Conservation (phyloP, 2,888 invertebrate species). For the Agonopterix arenella region DNA sequence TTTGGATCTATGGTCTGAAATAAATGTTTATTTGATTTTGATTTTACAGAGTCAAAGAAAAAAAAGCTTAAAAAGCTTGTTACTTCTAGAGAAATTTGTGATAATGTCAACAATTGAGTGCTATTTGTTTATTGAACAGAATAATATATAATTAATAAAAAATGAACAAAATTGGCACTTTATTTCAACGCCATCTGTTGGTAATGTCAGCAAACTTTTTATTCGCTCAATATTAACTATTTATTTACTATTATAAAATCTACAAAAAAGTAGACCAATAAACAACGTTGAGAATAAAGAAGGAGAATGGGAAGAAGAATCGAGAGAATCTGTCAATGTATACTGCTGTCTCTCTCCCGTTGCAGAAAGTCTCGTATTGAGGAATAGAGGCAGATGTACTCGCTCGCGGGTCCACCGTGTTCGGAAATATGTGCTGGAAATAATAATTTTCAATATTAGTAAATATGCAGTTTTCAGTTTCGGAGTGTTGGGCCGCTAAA, state of each 20-base stretch:
- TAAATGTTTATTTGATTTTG: too few relatives aligned
- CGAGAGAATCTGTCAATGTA: constrained; percentile 92
- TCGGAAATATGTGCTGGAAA: constrained; percentile 69
- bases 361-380: constrained; percentile 90
- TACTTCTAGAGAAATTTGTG: too few relatives aligned
- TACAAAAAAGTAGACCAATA: constrained; percentile 91
- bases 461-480: too few relatives aligned
- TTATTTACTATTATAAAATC: constrained; percentile 5
- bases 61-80: too few relatives aligned
- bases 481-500: too few relatives aligned
- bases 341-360: constrained; percentile 86
- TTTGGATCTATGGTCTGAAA: too few relatives aligned
- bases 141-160: too few relatives aligned
- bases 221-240: background rate
- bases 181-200: too few relatives aligned
- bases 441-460: background rate
- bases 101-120: too few relatives aligned
- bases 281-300: constrained; percentile 91
- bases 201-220: constrained; percentile 5
- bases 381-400: constrained; percentile 82
- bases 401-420: constrained; percentile 68
- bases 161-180: too few relatives aligned
- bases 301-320: constrained; percentile 93
- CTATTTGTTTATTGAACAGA: too few relatives aligned
- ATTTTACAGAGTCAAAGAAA: too few relatives aligned